Percentiles rank a stretch among this genome's conserved stretches.
phyloP scores from a whole-genome alignment of 2,888 invertebrate genomes.

The Drosophila pseudotalamancana region DNA sequence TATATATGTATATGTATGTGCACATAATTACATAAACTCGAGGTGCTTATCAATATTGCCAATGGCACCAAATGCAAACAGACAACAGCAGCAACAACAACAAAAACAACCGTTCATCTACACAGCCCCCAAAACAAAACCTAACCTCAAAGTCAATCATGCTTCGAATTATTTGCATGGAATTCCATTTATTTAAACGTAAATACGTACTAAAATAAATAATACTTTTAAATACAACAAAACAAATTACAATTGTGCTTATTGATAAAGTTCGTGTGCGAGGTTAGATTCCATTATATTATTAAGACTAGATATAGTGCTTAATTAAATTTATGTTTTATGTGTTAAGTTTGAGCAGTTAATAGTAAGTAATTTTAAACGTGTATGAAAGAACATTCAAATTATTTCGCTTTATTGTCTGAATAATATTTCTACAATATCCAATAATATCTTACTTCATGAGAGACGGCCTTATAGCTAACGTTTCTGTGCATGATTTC shows the following conservation, averaged over 20 bases:
- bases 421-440: too few species aligned
- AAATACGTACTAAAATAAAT: constrained; percentile 40
- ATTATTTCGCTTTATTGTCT: too few species aligned
- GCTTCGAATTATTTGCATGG: constrained; percentile 22
- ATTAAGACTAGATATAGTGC: background rate
- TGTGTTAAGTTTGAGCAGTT: too few species aligned
- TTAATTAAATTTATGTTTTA: too few species aligned
- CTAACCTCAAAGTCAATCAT: constrained; percentile 22
- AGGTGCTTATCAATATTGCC: constrained; percentile 61
- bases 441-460: too few species aligned
- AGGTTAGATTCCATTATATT: background rate
- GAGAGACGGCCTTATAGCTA: too few species aligned
- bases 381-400: too few species aligned
- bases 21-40: constrained; percentile 57
- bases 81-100: constrained; percentile 25
- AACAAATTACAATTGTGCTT: background rate
- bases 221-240: constrained; percentile 36
- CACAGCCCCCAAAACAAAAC: constrained; percentile 18
- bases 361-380: too few species aligned
- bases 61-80: constrained; percentile 59
- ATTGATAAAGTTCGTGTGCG: constrained; percentile 22
- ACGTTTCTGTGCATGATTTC: too few species aligned
- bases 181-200: constrained; percentile 19
- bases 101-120: constrained; percentile 5
- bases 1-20: too few species aligned